Conservation (phyloP, 2,888 invertebrate genomes). For the Falcaria lacertinaria region DNA sequence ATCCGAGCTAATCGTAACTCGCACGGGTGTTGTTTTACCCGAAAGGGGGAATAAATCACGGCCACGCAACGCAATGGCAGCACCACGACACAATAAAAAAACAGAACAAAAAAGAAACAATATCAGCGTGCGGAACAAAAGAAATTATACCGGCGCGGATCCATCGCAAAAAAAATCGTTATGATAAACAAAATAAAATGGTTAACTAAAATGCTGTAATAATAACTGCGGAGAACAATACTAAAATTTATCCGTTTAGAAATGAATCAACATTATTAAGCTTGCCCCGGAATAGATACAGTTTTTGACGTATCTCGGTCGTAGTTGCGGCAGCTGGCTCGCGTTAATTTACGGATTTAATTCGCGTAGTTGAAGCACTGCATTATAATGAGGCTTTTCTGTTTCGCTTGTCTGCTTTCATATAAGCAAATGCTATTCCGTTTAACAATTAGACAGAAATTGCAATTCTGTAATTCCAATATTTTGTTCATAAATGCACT, state of each 20-base stretch:
- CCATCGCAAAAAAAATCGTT: slow-evolving; percentile 73
- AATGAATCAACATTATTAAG: slow-evolving; percentile 70
- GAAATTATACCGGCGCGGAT: slow-evolving; percentile 71
- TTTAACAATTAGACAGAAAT: slow-evolving; percentile 6
- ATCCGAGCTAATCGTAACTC: slow-evolving; percentile 75
- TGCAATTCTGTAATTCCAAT: too few relatives aligned
- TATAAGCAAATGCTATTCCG: slow-evolving; percentile 34
- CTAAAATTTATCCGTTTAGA: slow-evolving; percentile 53
- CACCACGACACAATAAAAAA: slow-evolving; percentile 66
- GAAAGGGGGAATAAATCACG: slow-evolving; percentile 75
- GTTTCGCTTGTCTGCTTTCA: slow-evolving; percentile 51
- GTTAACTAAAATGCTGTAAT: slow-evolving; percentile 70
- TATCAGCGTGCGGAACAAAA: slow-evolving; percentile 73
- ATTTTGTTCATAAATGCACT: too few relatives aligned
- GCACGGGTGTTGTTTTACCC: slow-evolving; percentile 78
- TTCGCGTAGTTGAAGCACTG: slow-evolving; percentile 58
- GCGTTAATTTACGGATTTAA: slow-evolving; percentile 61
- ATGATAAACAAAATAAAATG: slow-evolving; percentile 75
- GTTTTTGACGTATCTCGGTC: slow-evolving; percentile 57
- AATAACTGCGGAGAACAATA: slow-evolving; percentile 72
- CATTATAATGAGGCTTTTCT: slow-evolving; percentile 65
- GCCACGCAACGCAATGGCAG: slow-evolving; percentile 46
- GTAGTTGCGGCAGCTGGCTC: slow-evolving; percentile 66
- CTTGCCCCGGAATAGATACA: slow-evolving; percentile 55
- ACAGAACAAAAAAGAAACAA: slow-evolving; percentile 66